phyloP scores from a whole-genome alignment of 2,797 vertebrate genomes.

The Hephaestus fuliginosus region DNA sequence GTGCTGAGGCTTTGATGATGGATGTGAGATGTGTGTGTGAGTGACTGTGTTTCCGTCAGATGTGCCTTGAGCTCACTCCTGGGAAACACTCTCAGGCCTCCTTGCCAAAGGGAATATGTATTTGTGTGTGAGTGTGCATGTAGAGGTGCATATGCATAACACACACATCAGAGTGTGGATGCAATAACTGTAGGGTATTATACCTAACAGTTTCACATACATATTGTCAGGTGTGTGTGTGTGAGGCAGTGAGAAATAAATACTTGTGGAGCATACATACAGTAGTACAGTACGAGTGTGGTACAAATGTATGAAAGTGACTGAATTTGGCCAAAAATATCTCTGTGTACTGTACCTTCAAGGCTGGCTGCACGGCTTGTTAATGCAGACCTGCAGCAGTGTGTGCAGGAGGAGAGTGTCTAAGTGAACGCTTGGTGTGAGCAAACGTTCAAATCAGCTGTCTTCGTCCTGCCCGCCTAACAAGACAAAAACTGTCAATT shows the following conservation, averaged over 20 bases:
- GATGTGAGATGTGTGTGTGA: constrained; percentile 33
- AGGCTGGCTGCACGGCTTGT: constrained; percentile 26
- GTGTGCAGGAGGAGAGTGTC: constrained; percentile 10
- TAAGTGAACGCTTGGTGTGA: constrained; percentile 8
- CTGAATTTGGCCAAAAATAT: constrained; percentile 1
- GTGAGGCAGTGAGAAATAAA: background rate
- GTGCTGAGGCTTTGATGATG: constrained; percentile 65
- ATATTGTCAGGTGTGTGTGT: background rate
- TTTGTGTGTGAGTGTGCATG: background rate
- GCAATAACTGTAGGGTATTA: background rate
- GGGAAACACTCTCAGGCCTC: constrained; percentile 42
- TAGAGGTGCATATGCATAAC: constrained; percentile 1
- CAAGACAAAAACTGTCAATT: constrained; percentile 59
- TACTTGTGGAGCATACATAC: background rate
- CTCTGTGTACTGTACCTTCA: constrained; percentile 6
- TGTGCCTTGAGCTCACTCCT: constrained; percentile 47
- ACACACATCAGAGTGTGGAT: background rate
- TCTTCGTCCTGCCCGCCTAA: constrained; percentile 25
- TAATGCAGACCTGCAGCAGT: constrained; percentile 40
- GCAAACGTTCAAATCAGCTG: constrained; percentile 36
- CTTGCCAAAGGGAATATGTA: constrained; percentile 14
- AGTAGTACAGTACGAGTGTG: background rate
- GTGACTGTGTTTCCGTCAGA: constrained; percentile 27
- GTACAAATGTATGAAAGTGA: background rate
- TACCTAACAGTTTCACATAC: background rate